phyloP scores from a whole-genome alignment of 2,888 invertebrate genomes.

The Mimumesa dahlbomi region DNA sequence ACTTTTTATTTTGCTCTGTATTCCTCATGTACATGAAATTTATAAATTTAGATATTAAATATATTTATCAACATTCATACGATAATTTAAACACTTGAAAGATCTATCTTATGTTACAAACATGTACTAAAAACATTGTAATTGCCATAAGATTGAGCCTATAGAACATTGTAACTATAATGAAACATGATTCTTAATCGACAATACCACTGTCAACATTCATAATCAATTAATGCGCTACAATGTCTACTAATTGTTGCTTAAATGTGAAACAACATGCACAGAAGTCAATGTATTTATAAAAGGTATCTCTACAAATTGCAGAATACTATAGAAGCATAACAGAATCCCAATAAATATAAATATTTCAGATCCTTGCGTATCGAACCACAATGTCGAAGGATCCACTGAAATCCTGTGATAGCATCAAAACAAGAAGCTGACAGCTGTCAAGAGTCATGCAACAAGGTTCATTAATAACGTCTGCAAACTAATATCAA shows the following conservation, averaged over 20 bases:
- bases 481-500: no score
- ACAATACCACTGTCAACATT: no score
- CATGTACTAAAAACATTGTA: no score
- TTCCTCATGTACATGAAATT: neutral
- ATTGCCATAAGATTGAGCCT: neutral
- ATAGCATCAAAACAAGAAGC: neutral
- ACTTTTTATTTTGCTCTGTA: neutral
- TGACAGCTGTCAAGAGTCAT: slow-evolving; percentile 50
- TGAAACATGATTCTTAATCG: neutral
- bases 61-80: neutral
- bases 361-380: slow-evolving; percentile 4
- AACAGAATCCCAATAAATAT: neutral
- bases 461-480: no score
- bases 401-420: neutral
- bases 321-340: neutral
- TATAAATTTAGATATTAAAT: neutral
- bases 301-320: neutral
- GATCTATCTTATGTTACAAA: no score
- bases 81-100: neutral
- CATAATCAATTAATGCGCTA: no score
- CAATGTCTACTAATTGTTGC: neutral
- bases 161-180: neutral
- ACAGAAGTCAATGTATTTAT: neutral
- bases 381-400: neutral
- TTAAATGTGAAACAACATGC: neutral